Percentiles rank a stretch among this genome's conserved stretches.
Conservation (phyloP, 1,140 invertebrate species). For the Harlomillsia oculata region DNA sequence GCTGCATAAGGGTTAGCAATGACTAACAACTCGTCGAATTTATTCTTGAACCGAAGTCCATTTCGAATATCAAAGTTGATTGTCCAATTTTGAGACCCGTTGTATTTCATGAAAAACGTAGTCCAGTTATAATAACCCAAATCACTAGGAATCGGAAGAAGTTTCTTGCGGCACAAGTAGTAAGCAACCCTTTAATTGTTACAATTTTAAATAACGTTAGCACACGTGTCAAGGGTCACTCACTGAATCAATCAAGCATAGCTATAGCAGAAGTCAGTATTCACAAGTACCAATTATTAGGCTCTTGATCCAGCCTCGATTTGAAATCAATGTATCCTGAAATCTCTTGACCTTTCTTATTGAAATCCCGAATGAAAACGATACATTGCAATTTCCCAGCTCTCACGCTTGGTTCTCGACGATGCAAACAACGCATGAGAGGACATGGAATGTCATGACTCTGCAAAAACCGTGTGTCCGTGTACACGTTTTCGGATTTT, state of each 20-base stretch:
- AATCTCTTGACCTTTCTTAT: constrained; percentile 25
- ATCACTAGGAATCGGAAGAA: constrained; percentile 5
- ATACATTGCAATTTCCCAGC: constrained; percentile 14
- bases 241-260: too few relatives aligned
- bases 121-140: constrained; percentile 28
- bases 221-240: too few relatives aligned
- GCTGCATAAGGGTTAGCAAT: constrained; percentile 6
- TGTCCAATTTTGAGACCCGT: constrained; percentile 19
- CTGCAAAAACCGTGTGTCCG: not conserved
- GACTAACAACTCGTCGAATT: constrained; percentile 14
- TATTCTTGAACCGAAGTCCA: constrained; percentile 25
- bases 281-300: constrained; percentile 11
- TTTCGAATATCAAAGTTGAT: constrained; percentile 13
- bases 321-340: constrained; percentile 29
- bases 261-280: too few relatives aligned
- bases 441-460: not conserved
- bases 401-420: constrained; percentile 14
- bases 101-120: constrained; percentile 17
- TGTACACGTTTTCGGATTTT: constrained; percentile 5
- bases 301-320: constrained; percentile 8
- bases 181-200: constrained; percentile 6
- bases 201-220: too few relatives aligned
- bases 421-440: constrained; percentile 21
- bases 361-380: constrained; percentile 18
- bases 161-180: constrained; percentile 5